Conservation (phyloP, 2,888 invertebrate genomes). For the Meta bourneti region DNA sequence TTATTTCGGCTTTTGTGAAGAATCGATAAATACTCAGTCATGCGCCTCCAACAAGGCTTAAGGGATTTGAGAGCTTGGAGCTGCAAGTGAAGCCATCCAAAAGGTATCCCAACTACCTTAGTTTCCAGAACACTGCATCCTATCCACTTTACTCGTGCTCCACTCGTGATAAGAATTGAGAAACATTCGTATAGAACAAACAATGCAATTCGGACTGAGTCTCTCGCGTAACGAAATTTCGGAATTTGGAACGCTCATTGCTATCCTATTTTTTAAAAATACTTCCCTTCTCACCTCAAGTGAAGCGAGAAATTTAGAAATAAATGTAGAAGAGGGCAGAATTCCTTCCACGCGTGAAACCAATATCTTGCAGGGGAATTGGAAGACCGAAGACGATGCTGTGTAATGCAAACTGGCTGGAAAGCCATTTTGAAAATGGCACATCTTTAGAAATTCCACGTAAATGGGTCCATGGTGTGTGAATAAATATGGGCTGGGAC, state of each 20-base stretch:
- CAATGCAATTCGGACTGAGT: background rate
- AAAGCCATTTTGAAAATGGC: background rate
- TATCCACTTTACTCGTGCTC: background rate
- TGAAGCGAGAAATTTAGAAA: background rate
- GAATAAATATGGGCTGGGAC: too few relatives aligned
- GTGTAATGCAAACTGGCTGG: background rate
- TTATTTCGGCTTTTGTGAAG: background rate
- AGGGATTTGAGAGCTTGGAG: background rate
- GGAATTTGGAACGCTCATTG: background rate
- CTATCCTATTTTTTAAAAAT: background rate
- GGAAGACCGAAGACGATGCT: background rate
- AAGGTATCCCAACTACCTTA: conserved; percentile 5
- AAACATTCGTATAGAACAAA: conserved; percentile 2
- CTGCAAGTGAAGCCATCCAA: background rate
- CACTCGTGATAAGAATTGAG: conserved; percentile 3
- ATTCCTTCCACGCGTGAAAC: background rate
- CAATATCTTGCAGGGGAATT: background rate
- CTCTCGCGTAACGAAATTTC: background rate
- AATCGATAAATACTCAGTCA: background rate
- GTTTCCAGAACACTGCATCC: conserved; percentile 5
- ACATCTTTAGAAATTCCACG: background rate
- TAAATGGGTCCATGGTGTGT: background rate
- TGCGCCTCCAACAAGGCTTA: conserved; percentile 1
- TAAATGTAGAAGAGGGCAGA: background rate
- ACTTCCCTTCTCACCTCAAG: background rate